Percentiles rank a stretch among this genome's conserved stretches.
Evolutionary conservation across 2,113 vertebrate genomes (phyloP).

Genomic region (Nibea coibor): DNA sequence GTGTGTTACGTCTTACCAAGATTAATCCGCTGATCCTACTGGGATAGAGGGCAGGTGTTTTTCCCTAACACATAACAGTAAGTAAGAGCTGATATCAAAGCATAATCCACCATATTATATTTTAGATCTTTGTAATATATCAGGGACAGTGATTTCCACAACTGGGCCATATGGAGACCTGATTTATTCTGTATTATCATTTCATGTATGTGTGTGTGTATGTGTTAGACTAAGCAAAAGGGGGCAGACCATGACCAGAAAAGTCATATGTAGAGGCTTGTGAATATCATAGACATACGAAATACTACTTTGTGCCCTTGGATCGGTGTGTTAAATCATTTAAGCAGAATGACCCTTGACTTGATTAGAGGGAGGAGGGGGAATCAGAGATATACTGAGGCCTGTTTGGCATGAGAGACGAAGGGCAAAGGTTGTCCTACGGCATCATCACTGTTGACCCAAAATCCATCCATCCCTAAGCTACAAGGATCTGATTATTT

Average conservation of each 20-base stretch:
- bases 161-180: conserved; percentile 72
- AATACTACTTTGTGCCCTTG: conserved; percentile 84
- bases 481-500: conserved; percentile 81
- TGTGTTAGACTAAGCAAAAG: conserved; percentile 61
- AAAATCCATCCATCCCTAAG: conserved; percentile 77
- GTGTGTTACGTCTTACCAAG: conserved; percentile 90
- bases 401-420: conserved; percentile 37
- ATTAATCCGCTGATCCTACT: conserved; percentile 92
- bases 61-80: conserved; percentile 84
- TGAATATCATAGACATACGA: conserved; percentile 84
- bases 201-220: conserved; percentile 12
- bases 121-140: conserved; percentile 86
- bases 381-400: conserved; percentile 18
- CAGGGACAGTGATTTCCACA: conserved; percentile 79
- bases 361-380: conserved; percentile 49
- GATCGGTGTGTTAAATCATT: conserved; percentile 87
- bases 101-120: conserved; percentile 88
- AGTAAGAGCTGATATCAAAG: conserved; percentile 87
- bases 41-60: conserved; percentile 89
- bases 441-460: conserved; percentile 83
- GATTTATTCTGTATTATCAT: conserved; percentile 75
- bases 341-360: conserved; percentile 83
- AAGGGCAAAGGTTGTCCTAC: conserved; percentile 70
- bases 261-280: conserved; percentile 75
- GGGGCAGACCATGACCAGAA: conserved; percentile 60